A percentile compares a stretch with the other conserved stretches of the same genome.
Evolutionary conservation across 2,888 invertebrate species (phyloP).

Genomic region (Ophion ellenae): DNA sequence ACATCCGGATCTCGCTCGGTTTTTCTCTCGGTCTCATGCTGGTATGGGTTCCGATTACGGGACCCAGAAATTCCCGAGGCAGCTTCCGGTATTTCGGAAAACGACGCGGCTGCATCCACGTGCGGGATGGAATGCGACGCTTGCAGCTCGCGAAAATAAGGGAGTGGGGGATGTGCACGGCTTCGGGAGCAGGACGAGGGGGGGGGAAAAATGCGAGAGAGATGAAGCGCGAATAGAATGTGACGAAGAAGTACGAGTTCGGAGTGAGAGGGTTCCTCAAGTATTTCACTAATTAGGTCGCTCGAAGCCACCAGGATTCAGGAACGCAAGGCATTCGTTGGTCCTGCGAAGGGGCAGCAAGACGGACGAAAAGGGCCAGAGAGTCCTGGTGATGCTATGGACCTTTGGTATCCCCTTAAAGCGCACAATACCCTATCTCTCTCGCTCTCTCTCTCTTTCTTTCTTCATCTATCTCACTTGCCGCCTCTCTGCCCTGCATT

Average conservation of each 20-base stretch:
- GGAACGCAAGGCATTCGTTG: conserved; percentile 80
- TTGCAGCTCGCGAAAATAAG: conserved; percentile 59
- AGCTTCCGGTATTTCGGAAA: conserved; percentile 77
- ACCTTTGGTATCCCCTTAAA: conserved; percentile 44
- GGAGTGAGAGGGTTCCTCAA: conserved; percentile 65
- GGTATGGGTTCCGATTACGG: conserved; percentile 62
- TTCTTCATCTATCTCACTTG: conserved; percentile 13
- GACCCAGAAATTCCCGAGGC: conserved; percentile 73
- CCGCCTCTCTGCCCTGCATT: conserved; percentile 31
- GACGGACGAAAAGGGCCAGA: conserved; percentile 5
- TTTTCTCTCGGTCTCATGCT: conserved; percentile 11
- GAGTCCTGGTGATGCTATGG: conserved; percentile 57
- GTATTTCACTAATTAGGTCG: conserved; percentile 82
- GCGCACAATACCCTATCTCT: conserved; percentile 30
- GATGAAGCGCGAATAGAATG: conserved; percentile 52
- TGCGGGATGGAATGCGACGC: conserved; percentile 59
- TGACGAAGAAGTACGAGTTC: conserved; percentile 19
- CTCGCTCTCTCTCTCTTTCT: conserved; percentile 32
- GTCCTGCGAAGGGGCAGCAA: conserved; percentile 70
- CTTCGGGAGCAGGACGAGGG: conserved; percentile 30
- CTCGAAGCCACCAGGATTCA: conserved; percentile 76
- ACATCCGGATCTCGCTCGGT: conserved; percentile 27
- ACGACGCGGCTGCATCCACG: conserved; percentile 75
- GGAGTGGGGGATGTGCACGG: conserved; percentile 9
- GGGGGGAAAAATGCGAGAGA: conserved; percentile 46